phyloP scores from a whole-genome alignment of 1,140 invertebrate genomes.

The Drosophila sp. region DNA sequence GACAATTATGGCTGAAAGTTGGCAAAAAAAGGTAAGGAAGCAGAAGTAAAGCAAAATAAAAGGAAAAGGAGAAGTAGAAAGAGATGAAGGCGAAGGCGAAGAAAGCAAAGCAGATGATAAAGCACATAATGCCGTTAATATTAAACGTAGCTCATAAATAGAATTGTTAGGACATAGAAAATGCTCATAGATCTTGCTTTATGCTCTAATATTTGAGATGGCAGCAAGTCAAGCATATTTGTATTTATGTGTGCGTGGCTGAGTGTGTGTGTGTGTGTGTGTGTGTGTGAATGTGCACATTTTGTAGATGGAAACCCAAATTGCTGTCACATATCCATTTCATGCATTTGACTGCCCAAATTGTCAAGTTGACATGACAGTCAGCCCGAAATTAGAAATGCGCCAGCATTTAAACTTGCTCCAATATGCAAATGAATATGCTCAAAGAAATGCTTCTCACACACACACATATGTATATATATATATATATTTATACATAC shows the following conservation, averaged over 20 bases:
- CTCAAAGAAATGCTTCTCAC: conserved; percentile 56
- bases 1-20: conserved; percentile 2
- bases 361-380: conserved; percentile 75
- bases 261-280: not conserved
- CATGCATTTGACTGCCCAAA: conserved; percentile 73
- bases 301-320: conserved; percentile 19
- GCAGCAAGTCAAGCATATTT: conserved; percentile 33
- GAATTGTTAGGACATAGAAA: conserved; percentile 20
- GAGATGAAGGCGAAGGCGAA: too few species aligned
- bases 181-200: conserved; percentile 22
- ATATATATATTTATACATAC: conserved; percentile 29
- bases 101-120: conserved; percentile 1
- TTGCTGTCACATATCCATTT: conserved; percentile 61
- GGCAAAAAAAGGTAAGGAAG: not conserved
- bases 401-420: conserved; percentile 71
- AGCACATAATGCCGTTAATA: conserved; percentile 21
- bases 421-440: conserved; percentile 56
- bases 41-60: too few species aligned
- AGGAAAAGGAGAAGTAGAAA: too few species aligned
- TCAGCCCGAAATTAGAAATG: conserved; percentile 73
- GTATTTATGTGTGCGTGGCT: not conserved
- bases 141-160: conserved; percentile 33
- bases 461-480: conserved; percentile 9
- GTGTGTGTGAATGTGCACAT: not conserved
- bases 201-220: conserved; percentile 8